Conservation (phyloP, 2,888 invertebrate species). For the Aporophyla lueneburgensis region DNA sequence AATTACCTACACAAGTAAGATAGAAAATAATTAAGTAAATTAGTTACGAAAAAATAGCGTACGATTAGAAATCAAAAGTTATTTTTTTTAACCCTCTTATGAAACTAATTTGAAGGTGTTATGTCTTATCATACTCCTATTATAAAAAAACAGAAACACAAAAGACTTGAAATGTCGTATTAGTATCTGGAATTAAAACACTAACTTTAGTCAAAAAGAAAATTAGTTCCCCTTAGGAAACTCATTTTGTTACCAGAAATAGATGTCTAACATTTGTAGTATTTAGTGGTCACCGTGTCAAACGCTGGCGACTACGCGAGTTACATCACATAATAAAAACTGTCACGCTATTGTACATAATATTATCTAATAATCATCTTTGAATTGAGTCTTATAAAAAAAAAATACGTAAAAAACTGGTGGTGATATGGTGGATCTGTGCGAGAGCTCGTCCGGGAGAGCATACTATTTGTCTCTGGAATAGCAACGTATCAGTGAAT, state of each 20-base stretch:
- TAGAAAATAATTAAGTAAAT: too few species aligned
- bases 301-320: slow-evolving; percentile 6
- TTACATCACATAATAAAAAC: slow-evolving; percentile 14
- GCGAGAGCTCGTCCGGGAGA: too few species aligned
- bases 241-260: neutral
- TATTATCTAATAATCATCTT: slow-evolving; percentile 13
- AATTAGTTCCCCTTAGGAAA: neutral
- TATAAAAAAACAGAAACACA: too few species aligned
- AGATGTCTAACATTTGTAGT: neutral
- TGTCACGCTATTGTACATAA: slow-evolving; percentile 32
- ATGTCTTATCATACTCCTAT: too few species aligned
- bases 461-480: neutral
- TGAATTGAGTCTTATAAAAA: slow-evolving; percentile 4
- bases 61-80: too few species aligned
- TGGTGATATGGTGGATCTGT: neutral
- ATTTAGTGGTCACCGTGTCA: slow-evolving; percentile 19
- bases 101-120: too few species aligned
- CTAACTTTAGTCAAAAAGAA: neutral
- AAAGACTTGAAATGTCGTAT: too few species aligned
- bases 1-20: neutral
- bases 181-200: too few species aligned
- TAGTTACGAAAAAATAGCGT: neutral
- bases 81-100: too few species aligned
- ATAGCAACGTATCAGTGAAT: neutral
- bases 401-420: neutral